Evolutionary conservation across 2,113 vertebrate genomes (phyloP), one percentile per base, ranked within the genome.

Genomic region (Phodopus roborovskii): DNA sequence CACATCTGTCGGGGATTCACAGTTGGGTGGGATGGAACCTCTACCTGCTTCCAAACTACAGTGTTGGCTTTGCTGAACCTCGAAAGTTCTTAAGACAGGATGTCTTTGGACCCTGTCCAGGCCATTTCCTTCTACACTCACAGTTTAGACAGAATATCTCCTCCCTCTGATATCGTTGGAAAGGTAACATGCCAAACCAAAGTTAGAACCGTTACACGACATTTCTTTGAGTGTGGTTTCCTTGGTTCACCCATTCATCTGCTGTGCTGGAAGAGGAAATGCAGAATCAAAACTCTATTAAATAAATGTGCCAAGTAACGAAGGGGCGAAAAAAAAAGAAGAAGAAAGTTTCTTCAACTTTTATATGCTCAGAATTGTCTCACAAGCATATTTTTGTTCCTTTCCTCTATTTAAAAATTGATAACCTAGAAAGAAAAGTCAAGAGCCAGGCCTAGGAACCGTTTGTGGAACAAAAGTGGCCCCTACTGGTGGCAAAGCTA

Each of bases 361-460:
- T 98, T 96, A 95, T 96, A 70, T 81, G 96, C 89, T 98, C 95
- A 97, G 97, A 98, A 96, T 98, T 98, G 97, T 98, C 95, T 97
- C 94, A 97, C 96, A 97, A 98, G 96, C 95, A 86, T 64, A 97
- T 97, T 96, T 97, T 96, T 85, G 74, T 93, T 93, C 94, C 93
- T 97, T 97, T 88, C 90, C 96, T 97, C 95, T 97, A 85, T 97
- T 98, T 98, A 98, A 98, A 98, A 98, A 98, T 98, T 98, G 97
- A 98, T 98, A 98, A 98, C 97, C 97, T 96, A 97, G 91, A 98
- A 98, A 97, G 90, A 96, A 58, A 97, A 97, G 96, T 95, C 62
- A 39, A 68, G 86, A 92, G 74, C 94, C 26, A 15, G 78, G 90
- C 96, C 96, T 70, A 87, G 93, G 95, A 96, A 45, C 0, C 77